These are phyloP conservation scores for Scolopax bukidnonensis DNA, from an alignment of 2,797 vertebrate genomes.

Conservation along the genomic window DNA sequence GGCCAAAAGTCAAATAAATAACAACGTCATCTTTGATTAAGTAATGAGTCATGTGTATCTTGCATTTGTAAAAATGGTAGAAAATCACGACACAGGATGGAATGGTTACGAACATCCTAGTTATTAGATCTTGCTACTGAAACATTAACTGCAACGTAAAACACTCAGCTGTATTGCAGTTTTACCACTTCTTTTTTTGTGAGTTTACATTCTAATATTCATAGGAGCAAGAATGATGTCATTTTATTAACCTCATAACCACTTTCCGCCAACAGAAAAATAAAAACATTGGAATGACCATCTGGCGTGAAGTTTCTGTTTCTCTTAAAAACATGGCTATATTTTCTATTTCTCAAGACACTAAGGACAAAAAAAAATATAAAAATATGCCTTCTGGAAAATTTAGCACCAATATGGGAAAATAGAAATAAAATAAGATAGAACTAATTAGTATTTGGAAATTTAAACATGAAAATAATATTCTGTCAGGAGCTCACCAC, in stretches of 20 bases:
- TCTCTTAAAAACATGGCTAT: slow-evolving; percentile 43
- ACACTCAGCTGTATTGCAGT: neutral
- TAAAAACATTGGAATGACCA: slow-evolving; percentile 44
- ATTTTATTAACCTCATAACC: slow-evolving; percentile 49
- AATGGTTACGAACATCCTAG: neutral
- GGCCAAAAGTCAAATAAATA: neutral
- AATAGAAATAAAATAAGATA: neutral
- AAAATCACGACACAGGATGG: neutral
- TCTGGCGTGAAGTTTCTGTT: slow-evolving; percentile 31
- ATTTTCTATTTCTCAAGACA: slow-evolving; percentile 32
- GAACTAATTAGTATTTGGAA: neutral
- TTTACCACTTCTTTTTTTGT: neutral
- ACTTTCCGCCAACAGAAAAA: slow-evolving; percentile 23
- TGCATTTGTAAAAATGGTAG: neutral
- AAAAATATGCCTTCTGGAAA: neutral
- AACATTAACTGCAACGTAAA: neutral
- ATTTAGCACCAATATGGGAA: neutral
- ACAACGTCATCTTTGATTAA: neutral
- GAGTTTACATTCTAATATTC: neutral
- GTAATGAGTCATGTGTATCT: neutral
- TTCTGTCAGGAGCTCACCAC: neutral
- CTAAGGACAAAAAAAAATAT: neutral
- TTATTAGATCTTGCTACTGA: neutral
- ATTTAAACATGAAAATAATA: neutral
- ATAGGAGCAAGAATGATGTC: slow-evolving; percentile 4